phyloP scores from a whole-genome alignment of 2,797 vertebrate genomes.

The Ptychadena robeensis region DNA sequence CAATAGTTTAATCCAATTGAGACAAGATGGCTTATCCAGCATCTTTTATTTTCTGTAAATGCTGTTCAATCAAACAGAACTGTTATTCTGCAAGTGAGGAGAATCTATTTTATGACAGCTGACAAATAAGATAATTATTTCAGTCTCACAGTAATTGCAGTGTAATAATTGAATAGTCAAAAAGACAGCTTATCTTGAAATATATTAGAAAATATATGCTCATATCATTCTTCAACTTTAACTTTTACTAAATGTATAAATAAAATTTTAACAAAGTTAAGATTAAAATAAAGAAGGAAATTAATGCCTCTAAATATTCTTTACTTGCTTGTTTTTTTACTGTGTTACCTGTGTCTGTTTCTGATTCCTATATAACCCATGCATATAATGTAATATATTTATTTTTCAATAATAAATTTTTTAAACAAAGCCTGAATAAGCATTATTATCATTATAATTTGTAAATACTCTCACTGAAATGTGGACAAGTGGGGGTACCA shows the following conservation, averaged over 20 bases:
- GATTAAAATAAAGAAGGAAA: too few species aligned
- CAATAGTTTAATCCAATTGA: conserved; percentile 75
- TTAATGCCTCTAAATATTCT: too few species aligned
- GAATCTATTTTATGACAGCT: conserved; percentile 57
- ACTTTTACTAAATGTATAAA: not conserved
- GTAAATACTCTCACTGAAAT: too few species aligned
- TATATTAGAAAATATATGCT: not conserved
- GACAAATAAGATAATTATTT: conserved; percentile 57
- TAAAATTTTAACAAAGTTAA: too few species aligned
- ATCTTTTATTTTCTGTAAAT: conserved; percentile 65
- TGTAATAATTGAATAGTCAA: conserved; percentile 52
- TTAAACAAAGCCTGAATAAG: too few species aligned
- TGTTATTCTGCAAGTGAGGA: conserved; percentile 44
- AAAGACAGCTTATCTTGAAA: conserved; percentile 30
- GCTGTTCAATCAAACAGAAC: conserved; percentile 49
- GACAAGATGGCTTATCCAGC: conserved; percentile 65
- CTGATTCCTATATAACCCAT: too few species aligned
- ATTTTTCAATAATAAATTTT: too few species aligned
- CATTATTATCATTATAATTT: too few species aligned
- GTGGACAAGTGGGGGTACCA: too few species aligned
- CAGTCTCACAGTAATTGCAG: conserved; percentile 35
- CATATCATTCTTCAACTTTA: not conserved
- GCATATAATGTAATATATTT: too few species aligned
- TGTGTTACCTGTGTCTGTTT: too few species aligned
- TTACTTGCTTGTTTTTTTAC: too few species aligned